Conservation (phyloP, 2,888 invertebrate genomes). For the Lepidocyrtoides sp. region DNA sequence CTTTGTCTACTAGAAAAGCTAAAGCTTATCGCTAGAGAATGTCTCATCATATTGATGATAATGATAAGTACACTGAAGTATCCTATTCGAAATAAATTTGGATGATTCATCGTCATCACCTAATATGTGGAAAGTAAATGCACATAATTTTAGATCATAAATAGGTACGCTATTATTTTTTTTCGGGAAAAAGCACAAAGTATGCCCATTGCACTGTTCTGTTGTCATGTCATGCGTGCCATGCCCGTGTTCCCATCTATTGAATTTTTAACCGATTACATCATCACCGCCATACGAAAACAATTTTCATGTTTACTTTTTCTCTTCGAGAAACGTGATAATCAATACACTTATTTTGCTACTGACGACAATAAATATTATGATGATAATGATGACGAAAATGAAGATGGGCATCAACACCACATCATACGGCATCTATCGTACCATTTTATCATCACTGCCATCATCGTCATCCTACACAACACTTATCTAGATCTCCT, state of each 20-base stretch:
- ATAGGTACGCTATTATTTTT: conserved; percentile 21
- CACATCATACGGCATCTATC: conserved; percentile 29
- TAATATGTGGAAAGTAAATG: too few relatives aligned
- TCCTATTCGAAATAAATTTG: neutral
- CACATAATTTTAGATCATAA: conserved; percentile 1
- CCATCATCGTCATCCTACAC: too few relatives aligned
- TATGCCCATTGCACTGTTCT: neutral
- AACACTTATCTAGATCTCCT: too few relatives aligned
- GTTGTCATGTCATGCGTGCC: too few relatives aligned
- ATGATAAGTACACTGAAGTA: conserved; percentile 18
- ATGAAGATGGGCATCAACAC: neutral
- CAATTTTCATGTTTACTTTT: conserved; percentile 18
- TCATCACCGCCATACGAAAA: neutral
- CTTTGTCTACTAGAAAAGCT: conserved; percentile 5
- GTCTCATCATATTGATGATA: neutral
- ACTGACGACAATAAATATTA: too few relatives aligned
- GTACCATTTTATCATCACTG: neutral
- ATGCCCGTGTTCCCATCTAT: too few relatives aligned
- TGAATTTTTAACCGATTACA: neutral
- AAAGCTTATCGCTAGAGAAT: neutral
- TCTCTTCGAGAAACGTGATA: neutral
- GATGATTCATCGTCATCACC: conserved; percentile 45
- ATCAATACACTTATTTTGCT: too few relatives aligned
- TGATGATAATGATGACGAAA: neutral
- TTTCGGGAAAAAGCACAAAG: neutral